Evolutionary conservation across 2,888 invertebrate genomes (phyloP).

Genomic region (Parelbella ahira): DNA sequence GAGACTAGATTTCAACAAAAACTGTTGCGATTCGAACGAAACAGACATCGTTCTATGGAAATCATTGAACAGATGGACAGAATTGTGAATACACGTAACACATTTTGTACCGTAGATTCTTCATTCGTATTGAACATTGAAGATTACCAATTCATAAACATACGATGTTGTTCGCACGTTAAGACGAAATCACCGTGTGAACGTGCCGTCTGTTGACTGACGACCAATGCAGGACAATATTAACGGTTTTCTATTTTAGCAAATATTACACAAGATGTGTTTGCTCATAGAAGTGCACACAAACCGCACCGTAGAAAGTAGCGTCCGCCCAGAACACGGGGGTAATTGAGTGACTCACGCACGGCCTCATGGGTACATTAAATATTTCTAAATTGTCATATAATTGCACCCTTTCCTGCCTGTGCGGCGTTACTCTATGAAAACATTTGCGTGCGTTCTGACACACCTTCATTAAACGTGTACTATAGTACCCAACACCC

Average conservation of each 20-base stretch:
- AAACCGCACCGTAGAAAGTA: slow-evolving; percentile 63
- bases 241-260: slow-evolving; percentile 68
- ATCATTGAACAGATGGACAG: no score
- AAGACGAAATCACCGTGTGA: not conserved
- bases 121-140: no score
- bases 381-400: slow-evolving; percentile 55
- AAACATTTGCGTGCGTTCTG: slow-evolving; percentile 7
- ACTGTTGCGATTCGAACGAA: no score
- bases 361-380: slow-evolving; percentile 41
- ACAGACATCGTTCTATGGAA: no score
- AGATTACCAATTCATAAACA: no score
- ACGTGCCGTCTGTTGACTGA: not conserved
- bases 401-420: slow-evolving; percentile 53
- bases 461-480: slow-evolving; percentile 10
- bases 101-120: no score
- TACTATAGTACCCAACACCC: no score
- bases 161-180: not conserved
- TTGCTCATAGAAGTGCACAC: slow-evolving; percentile 49
- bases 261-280: slow-evolving; percentile 60
- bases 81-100: no score
- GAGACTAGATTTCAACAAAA: no score
- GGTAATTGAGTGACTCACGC: slow-evolving; percentile 60
- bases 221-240: slow-evolving; percentile 37
- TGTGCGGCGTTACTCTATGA: slow-evolving; percentile 38
- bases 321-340: slow-evolving; percentile 35